A percentile compares a stretch with the other conserved stretches of the same genome.
Evolutionary conservation across 2,888 invertebrate genomes (phyloP).

Genomic region (Clostera curtula): DNA sequence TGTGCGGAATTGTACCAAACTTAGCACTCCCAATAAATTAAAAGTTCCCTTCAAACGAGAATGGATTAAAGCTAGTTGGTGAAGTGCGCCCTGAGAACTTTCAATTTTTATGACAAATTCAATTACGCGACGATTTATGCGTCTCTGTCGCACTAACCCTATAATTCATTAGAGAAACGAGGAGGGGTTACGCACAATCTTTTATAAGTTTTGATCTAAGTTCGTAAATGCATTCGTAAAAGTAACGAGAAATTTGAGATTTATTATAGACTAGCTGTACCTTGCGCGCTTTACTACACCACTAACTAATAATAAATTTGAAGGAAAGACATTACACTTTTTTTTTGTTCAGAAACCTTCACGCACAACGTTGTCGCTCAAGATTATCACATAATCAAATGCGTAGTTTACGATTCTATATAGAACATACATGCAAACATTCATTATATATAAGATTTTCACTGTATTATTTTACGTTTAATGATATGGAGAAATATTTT

Average conservation of each 20-base stretch:
- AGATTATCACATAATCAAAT: too few species aligned
- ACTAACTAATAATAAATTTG: too few species aligned
- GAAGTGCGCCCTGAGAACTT: slow-evolving; percentile 60
- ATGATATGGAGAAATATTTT: too few species aligned
- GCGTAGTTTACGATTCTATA: too few species aligned
- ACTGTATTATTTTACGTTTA: too few species aligned
- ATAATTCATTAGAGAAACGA: slow-evolving; percentile 35
- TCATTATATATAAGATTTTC: too few species aligned
- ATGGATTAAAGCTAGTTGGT: slow-evolving; percentile 70
- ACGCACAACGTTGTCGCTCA: too few species aligned
- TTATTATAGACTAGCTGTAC: slow-evolving; percentile 12
- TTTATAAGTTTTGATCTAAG: slow-evolving; percentile 44
- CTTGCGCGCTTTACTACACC: too few species aligned
- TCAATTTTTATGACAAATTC: slow-evolving; percentile 73
- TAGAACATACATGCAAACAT: too few species aligned
- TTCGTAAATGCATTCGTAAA: slow-evolving; percentile 39
- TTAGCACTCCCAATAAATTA: slow-evolving; percentile 73
- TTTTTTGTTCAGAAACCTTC: too few species aligned
- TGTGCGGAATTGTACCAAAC: slow-evolving; percentile 53
- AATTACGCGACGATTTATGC: slow-evolving; percentile 64
- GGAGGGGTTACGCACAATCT: slow-evolving; percentile 29
- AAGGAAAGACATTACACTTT: too few species aligned
- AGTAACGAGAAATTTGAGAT: slow-evolving; percentile 34
- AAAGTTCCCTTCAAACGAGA: slow-evolving; percentile 66
- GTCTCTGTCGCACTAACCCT: slow-evolving; percentile 43